Percentiles rank a stretch among this genome's conserved stretches.
Conservation (phyloP, 2,113 vertebrate species). For the Gymnogyps californianus region DNA sequence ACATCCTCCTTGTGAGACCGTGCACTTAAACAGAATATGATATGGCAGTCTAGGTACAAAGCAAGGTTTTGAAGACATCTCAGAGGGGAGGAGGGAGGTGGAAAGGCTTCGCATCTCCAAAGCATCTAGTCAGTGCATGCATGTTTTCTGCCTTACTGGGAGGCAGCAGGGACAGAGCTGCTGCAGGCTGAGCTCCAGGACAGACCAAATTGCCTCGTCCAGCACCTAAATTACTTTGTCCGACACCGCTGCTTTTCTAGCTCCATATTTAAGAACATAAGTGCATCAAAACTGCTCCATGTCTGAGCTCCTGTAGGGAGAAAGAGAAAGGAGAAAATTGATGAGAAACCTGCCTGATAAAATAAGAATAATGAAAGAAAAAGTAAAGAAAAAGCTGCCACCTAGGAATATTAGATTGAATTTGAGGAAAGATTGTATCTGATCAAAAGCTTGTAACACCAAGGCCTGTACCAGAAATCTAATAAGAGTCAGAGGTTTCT, state of each 20-base stretch:
- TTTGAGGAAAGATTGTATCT: background rate
- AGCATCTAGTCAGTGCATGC: rapidly evolving
- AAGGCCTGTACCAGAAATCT: background rate
- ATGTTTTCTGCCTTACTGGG: background rate
- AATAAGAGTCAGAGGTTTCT: background rate
- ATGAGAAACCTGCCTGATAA: background rate
- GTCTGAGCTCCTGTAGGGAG: background rate
- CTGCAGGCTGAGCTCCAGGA: background rate
- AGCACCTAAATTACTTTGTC: background rate
- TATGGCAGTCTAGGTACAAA: rapidly evolving
- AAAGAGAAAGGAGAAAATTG: background rate
- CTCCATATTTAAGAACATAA: background rate
- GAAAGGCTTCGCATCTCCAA: background rate
- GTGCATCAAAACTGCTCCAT: background rate
- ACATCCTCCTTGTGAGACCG: background rate
- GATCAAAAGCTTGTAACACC: background rate
- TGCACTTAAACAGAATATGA: rapidly evolving
- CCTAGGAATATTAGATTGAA: background rate
- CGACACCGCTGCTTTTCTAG: background rate
- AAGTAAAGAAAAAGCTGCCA: background rate
- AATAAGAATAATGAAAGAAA: background rate
- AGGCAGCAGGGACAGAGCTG: background rate
- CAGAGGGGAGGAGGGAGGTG: background rate
- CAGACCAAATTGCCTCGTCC: background rate
- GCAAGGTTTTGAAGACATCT: too few species aligned